phyloP scores from a whole-genome alignment of 2,113 vertebrate genomes.

The Neolamprologus fasciatus region DNA sequence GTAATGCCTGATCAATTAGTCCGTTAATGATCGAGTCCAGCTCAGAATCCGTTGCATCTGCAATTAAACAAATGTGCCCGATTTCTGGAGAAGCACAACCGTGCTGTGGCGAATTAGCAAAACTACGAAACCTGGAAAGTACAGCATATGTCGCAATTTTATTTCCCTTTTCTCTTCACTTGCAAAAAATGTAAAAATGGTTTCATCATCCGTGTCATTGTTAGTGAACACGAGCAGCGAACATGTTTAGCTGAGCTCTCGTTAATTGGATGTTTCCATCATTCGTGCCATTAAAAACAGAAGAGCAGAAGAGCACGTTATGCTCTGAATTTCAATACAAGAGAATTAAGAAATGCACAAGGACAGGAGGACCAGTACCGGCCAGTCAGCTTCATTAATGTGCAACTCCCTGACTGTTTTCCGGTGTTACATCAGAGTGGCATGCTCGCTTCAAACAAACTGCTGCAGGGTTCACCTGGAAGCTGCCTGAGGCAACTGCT shows the following conservation, averaged over 20 bases:
- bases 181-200: slow-evolving; percentile 5
- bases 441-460: slow-evolving; percentile 49
- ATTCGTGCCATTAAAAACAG: background rate
- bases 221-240: background rate
- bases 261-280: slow-evolving; percentile 36
- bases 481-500: slow-evolving; percentile 54
- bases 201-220: slow-evolving; percentile 40
- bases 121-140: background rate
- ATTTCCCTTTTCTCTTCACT: background rate
- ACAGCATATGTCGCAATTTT: background rate
- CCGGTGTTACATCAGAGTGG: slow-evolving; percentile 43
- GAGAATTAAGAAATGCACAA: background rate
- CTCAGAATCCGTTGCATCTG: background rate
- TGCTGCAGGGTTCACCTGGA: slow-evolving; percentile 58
- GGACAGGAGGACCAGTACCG: background rate
- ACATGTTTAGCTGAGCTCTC: slow-evolving; percentile 15
- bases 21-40: background rate
- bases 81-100: background rate
- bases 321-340: slow-evolving; percentile 10
- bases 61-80: background rate
- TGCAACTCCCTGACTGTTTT: slow-evolving; percentile 12
- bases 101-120: background rate
- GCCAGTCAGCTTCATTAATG: slow-evolving; percentile 34
- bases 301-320: background rate
- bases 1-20: slow-evolving; percentile 3